phyloP scores from a whole-genome alignment of 1,140 invertebrate genomes.

The Cydia splendana region DNA sequence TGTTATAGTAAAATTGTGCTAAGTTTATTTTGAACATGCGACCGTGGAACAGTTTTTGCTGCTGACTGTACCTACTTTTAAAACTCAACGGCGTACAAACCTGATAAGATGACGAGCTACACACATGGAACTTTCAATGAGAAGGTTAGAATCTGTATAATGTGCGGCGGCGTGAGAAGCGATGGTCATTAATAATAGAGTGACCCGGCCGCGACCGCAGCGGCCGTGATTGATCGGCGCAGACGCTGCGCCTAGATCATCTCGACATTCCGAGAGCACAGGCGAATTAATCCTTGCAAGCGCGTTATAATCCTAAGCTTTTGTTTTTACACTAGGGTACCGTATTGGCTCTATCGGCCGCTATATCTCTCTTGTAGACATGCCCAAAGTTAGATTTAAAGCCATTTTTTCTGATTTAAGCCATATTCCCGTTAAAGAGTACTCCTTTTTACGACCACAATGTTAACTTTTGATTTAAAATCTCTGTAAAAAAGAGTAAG shows the following conservation, averaged over 20 bases:
- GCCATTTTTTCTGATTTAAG: too few relatives aligned
- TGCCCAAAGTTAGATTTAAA: too few relatives aligned
- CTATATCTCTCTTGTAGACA: neutral
- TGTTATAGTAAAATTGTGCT: too few relatives aligned
- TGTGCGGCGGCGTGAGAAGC: constrained; percentile 30
- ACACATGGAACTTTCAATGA: neutral
- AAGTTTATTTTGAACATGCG: too few relatives aligned
- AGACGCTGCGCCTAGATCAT: constrained; percentile 30
- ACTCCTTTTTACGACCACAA: too few relatives aligned
- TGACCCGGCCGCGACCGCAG: constrained; percentile 29
- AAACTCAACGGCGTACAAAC: neutral
- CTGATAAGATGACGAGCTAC: neutral
- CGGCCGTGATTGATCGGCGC: constrained; percentile 31
- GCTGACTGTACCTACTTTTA: neutral
- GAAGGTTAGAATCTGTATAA: constrained; percentile 15
- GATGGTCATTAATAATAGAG: constrained; percentile 33
- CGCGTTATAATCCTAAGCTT: neutral
- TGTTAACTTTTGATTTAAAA: too few relatives aligned
- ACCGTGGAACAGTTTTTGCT: too few relatives aligned
- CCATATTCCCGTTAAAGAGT: too few relatives aligned
- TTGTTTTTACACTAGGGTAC: neutral
- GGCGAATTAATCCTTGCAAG: constrained; percentile 3
- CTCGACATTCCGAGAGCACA: neutral
- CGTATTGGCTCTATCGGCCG: too few relatives aligned
- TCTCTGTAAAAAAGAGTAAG: too few relatives aligned